These are phyloP conservation scores for Kryptolebias marmoratus DNA, from an alignment of 2,113 vertebrate species.

Conservation along the genomic window DNA sequence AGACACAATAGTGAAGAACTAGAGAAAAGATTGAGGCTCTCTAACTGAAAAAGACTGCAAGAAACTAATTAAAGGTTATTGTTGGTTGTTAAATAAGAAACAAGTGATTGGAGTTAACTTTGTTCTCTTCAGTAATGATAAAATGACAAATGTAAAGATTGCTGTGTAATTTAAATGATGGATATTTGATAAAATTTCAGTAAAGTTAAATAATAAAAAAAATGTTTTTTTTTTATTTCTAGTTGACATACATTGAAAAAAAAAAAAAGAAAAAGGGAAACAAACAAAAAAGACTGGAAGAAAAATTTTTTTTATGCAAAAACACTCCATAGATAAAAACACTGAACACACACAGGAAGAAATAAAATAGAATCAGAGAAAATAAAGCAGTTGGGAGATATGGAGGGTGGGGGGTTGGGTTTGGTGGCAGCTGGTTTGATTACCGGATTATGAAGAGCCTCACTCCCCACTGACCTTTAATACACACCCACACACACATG, in stretches of 20 bases:
- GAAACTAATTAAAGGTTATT: not conserved
- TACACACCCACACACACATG: conserved; percentile 49
- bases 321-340: not conserved
- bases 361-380: not conserved
- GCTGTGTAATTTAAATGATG: no score
- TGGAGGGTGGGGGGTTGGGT: conserved; percentile 68
- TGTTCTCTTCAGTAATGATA: not conserved
- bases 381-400: not conserved
- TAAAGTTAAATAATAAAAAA: not conserved
- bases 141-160: no score
- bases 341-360: not conserved
- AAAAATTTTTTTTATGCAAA: not conserved
- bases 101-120: not conserved
- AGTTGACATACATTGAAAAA: not conserved
- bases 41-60: not conserved
- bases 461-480: conserved; percentile 76
- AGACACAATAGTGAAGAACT: not conserved
- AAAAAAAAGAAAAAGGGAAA: not conserved
- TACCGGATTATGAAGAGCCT: conserved; percentile 79
- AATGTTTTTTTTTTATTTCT: not conserved
- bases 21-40: not conserved
- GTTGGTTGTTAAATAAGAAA: not conserved
- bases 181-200: no score
- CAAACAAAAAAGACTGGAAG: not conserved
- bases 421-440: conserved; percentile 82